A percentile compares a stretch with the other conserved stretches of the same genome.
Evolutionary conservation across 2,797 vertebrate genomes (phyloP).

Genomic region (Ibycter americanus): DNA sequence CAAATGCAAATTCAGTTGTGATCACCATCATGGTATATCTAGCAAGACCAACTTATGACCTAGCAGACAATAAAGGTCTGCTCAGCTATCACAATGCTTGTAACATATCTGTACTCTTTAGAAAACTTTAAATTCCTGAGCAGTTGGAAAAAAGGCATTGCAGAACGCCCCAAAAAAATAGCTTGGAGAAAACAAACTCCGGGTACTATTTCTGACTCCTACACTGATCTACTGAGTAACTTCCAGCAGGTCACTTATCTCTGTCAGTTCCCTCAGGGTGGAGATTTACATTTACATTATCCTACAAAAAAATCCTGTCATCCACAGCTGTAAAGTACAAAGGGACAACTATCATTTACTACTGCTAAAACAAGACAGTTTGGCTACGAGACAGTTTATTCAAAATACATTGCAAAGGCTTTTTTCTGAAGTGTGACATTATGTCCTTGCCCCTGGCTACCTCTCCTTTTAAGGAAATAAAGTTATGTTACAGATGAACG

Average conservation of each 20-base stretch:
- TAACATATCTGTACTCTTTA: background rate
- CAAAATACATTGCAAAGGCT: background rate
- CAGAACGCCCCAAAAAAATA: background rate
- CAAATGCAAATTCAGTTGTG: background rate
- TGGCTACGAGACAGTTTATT: background rate
- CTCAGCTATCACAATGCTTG: background rate
- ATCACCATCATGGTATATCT: background rate
- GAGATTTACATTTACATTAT: background rate
- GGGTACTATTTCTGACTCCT: background rate
- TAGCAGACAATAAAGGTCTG: background rate
- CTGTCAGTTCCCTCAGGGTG: background rate
- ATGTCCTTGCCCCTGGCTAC: conserved; percentile 3
- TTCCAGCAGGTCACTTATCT: background rate
- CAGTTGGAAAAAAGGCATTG: background rate
- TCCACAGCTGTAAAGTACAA: background rate
- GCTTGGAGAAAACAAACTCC: background rate
- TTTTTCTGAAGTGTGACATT: background rate
- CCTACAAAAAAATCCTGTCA: background rate
- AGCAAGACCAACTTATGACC: background rate
- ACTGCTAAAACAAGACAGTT: background rate
- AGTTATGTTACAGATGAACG: conserved; percentile 66
- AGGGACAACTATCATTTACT: background rate
- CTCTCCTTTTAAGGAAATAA: conserved; percentile 59
- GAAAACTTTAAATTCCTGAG: background rate
- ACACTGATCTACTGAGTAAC: background rate